Evolutionary conservation across 2,888 invertebrate genomes (phyloP), one percentile per base, ranked within the genome.

Genomic region (Ganaspis brasiliensis): DNA sequence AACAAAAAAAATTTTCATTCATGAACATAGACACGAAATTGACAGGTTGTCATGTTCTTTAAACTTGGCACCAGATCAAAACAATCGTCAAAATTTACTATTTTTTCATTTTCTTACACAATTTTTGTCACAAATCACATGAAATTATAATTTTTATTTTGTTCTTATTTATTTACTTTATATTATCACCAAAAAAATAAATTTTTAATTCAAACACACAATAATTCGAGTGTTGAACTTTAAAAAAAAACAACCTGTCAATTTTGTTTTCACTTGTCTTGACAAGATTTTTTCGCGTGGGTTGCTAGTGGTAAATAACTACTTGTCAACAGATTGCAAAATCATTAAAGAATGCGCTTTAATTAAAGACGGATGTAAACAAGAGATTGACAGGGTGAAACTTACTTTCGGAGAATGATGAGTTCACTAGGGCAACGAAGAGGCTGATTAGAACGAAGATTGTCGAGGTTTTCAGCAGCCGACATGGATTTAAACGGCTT

Each of bases 381-480:
- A 63, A 21, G 2, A 14, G 35, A 67, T n/a, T 24, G 4, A 24
- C 0, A 21, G 21, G 21, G 12, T 45, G 4, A 24, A 40, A 67
- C 67, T 40, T 26, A 67, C 67, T 45, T 45, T 67, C 67, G 24
- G 67, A 45, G 1, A 67, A 45, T 45, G 67, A 40, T 9, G 45
- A 67, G 24, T 16, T 67, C 21, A 45, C 45, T 40, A 24, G 24
- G 1, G 45, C 40, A n/a, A 24, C 40, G 3, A 67, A 21, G n/a
- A 67, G 40, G 16, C 45, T 24, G 71, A 72, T 16, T 3, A 82
- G 75, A 75, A 72, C 45, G 14, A 82, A 73, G 75, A 74, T 74
- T 79, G 77, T 75, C 76, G 81, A 81, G 76, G 78, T 75, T 78
- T 78, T 75, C 76, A 79, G 75, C 72, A 79, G 77, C 74, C 79